Percentiles rank a stretch among this genome's conserved stretches.
These are phyloP conservation scores for Macropus fuliginosus DNA, from an alignment of 2,797 vertebrate species.

Conservation along the genomic window DNA sequence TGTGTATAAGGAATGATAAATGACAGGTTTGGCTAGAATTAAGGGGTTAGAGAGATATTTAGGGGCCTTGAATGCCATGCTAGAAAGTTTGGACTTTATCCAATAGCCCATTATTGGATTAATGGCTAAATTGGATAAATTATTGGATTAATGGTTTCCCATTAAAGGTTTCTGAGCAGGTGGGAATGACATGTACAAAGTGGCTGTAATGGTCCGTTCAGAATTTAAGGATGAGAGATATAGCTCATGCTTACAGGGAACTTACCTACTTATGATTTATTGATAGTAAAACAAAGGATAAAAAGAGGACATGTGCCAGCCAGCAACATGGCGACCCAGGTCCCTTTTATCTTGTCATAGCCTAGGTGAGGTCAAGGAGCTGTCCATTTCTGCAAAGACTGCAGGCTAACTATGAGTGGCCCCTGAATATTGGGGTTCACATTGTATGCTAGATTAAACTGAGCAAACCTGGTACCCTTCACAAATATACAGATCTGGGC, in stretches of 20 bases:
- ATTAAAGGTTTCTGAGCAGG: neutral
- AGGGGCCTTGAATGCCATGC: neutral
- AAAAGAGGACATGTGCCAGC: neutral
- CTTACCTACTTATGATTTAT: neutral
- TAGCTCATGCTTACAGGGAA: neutral
- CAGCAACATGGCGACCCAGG: neutral
- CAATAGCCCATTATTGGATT: neutral
- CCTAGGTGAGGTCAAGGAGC: neutral
- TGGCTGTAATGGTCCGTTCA: neutral
- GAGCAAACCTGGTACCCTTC: neutral
- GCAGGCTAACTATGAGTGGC: neutral
- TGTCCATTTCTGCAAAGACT: neutral
- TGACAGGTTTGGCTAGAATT: neutral
- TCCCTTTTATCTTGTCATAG: neutral
- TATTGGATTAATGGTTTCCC: neutral
- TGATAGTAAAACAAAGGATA: neutral
- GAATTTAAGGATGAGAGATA: neutral
- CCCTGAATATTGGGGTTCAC: neutral
- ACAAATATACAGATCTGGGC: neutral
- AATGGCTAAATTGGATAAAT: neutral
- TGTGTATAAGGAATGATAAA: neutral
- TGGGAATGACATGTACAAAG: constrained; percentile 4
- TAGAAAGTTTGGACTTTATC: neutral
- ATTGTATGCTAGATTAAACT: neutral
- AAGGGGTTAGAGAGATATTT: neutral